Evolutionary conservation across 2,113 vertebrate species (phyloP).

Genomic region (Labeo catla): DNA sequence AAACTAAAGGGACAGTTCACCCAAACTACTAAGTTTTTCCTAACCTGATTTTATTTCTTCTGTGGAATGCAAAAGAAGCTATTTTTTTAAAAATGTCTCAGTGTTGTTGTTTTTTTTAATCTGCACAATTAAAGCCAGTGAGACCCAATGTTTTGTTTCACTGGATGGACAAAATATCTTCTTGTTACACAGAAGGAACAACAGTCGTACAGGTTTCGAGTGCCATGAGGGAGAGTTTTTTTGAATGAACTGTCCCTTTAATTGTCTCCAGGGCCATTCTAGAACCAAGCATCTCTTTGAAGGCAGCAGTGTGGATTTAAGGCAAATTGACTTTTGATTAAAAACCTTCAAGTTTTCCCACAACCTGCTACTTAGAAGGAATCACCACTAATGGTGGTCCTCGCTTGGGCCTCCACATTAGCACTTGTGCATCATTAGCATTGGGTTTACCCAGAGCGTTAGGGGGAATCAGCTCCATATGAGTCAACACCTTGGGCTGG

Average conservation of each 20-base stretch:
- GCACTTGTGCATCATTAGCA: constrained; percentile 96
- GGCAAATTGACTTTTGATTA: constrained; percentile 62
- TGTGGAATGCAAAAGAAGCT: background rate
- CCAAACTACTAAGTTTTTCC: background rate
- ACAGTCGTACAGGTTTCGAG: background rate
- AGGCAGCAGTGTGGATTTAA: constrained; percentile 80
- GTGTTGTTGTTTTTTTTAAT: no score
- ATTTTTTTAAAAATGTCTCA: background rate
- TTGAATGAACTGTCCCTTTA: background rate
- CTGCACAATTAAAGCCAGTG: background rate
- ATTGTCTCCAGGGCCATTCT: constrained; percentile 10
- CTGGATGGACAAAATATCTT: background rate
- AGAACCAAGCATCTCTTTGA: constrained; percentile 62
- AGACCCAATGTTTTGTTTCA: background rate
- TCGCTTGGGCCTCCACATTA: constrained; percentile 97
- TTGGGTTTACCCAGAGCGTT: constrained; percentile 95
- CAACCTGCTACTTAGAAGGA: constrained; percentile 86
- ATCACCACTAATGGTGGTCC: constrained; percentile 92
- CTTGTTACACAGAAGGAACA: background rate
- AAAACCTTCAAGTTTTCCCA: constrained; percentile 43
- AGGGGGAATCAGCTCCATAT: constrained; percentile 93
- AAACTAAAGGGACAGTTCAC: background rate
- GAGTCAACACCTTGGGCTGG: constrained; percentile 90
- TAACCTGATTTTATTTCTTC: background rate
- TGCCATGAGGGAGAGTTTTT: background rate